Evolutionary conservation across 2,113 vertebrate species (phyloP).

Genomic region (Tetrax tetrax): DNA sequence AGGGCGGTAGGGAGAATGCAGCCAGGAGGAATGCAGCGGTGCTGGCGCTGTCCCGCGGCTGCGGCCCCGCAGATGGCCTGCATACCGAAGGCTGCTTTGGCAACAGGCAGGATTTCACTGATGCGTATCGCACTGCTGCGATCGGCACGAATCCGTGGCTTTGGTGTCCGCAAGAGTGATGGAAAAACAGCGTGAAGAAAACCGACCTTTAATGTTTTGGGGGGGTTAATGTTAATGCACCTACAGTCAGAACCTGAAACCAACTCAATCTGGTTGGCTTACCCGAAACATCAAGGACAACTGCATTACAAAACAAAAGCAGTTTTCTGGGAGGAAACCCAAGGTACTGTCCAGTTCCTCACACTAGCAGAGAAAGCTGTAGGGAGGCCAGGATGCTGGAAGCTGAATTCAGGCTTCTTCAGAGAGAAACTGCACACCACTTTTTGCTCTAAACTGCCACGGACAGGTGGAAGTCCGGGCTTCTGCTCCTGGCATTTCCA

Average conservation of each 20-base stretch:
- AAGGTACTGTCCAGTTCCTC: not conserved
- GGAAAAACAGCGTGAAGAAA: not conserved
- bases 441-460: not conserved
- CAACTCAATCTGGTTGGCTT: not conserved
- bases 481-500: not conserved
- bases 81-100: not conserved
- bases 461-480: not conserved
- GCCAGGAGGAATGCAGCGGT: not conserved
- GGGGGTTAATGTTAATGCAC: not conserved
- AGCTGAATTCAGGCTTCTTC: not conserved
- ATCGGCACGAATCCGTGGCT: not conserved
- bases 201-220: not conserved
- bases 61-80: accelerated
- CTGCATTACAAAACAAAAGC: not conserved
- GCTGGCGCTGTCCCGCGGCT: not conserved
- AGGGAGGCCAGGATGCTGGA: not conserved
- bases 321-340: not conserved
- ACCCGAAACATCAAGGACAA: not conserved
- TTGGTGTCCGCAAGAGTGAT: not conserved
- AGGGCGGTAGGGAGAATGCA: accelerated
- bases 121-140: not conserved
- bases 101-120: not conserved
- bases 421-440: not conserved
- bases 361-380: not conserved
- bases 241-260: not conserved